phyloP scores from a whole-genome alignment of 2,113 vertebrate genomes.

The Cisticola juncidis region DNA sequence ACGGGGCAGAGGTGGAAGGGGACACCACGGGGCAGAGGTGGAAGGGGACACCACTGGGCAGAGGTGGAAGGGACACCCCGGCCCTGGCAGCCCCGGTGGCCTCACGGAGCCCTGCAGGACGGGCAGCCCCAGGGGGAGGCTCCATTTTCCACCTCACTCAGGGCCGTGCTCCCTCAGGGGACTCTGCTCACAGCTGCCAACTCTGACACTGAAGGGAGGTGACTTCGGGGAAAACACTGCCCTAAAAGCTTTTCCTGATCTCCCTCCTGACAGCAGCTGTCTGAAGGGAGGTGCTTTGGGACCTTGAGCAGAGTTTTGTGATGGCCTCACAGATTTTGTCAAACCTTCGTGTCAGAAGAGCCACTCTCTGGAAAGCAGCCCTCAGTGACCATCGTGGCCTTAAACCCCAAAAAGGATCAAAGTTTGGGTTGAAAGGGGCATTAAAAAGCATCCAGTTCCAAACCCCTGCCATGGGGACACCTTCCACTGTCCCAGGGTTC shows the following conservation, averaged over 20 bases:
- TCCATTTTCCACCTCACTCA: not conserved
- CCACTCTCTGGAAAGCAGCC: not conserved
- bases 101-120: not conserved
- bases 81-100: not conserved
- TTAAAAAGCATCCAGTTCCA: not conserved
- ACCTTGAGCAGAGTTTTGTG: accelerated
- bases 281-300: not conserved
- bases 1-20: not conserved
- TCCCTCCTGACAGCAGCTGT: not conserved
- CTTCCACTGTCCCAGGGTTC: accelerated
- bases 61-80: not conserved
- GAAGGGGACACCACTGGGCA: not conserved
- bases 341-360: not conserved
- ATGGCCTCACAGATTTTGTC: accelerated
- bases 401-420: not conserved
- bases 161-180: accelerated
- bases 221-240: not conserved
- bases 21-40: not conserved
- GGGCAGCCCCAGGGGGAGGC: not conserved
- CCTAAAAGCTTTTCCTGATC: slow-evolving; percentile 10
- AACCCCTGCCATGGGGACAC: not conserved
- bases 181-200: not conserved
- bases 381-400: not conserved
- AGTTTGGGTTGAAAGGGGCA: not conserved
- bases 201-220: not conserved